Percentiles rank a stretch among this genome's conserved stretches.
phyloP scores from a whole-genome alignment of 2,797 vertebrate species.

The Melanotaenia parkinsoni region DNA sequence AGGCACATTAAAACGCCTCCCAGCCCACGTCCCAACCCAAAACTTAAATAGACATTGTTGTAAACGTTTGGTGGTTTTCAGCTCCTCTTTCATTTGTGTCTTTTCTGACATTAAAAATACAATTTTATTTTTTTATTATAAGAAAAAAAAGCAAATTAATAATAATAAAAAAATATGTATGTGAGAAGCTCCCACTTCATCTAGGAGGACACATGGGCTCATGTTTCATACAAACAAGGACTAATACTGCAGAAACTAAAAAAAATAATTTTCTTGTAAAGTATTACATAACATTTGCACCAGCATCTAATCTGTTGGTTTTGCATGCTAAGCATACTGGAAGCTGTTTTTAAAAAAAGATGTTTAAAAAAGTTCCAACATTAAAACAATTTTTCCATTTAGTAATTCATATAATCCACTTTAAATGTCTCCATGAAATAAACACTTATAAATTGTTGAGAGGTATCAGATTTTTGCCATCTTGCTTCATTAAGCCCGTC shows the following conservation, averaged over 20 bases:
- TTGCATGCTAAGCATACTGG: too few relatives aligned
- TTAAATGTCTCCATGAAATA: too few relatives aligned
- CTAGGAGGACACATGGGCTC: background rate
- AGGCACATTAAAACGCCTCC: background rate
- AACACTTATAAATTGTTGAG: too few relatives aligned
- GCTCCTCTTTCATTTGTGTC: constrained; percentile 35
- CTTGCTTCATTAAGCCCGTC: too few relatives aligned
- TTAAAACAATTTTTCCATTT: too few relatives aligned
- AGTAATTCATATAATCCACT: too few relatives aligned
- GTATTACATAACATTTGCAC: too few relatives aligned
- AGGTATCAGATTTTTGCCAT: too few relatives aligned
- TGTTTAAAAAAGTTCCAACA: too few relatives aligned
- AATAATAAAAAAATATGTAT: background rate
- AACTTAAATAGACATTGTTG: constrained; percentile 9
- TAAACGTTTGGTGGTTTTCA: constrained; percentile 33
- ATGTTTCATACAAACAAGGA: background rate
- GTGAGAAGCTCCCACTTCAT: background rate
- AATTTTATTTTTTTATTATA: constrained; percentile 3
- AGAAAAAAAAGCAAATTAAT: background rate
- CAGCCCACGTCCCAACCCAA: background rate
- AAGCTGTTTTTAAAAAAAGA: too few relatives aligned
- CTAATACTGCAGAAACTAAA: background rate
- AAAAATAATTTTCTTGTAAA: too few relatives aligned
- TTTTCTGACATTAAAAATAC: constrained; percentile 15
- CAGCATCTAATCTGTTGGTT: too few relatives aligned